Evolutionary conservation across 2,888 invertebrate genomes (phyloP), one percentile per base, ranked within the genome.

Genomic region (Oscheius sp.): DNA sequence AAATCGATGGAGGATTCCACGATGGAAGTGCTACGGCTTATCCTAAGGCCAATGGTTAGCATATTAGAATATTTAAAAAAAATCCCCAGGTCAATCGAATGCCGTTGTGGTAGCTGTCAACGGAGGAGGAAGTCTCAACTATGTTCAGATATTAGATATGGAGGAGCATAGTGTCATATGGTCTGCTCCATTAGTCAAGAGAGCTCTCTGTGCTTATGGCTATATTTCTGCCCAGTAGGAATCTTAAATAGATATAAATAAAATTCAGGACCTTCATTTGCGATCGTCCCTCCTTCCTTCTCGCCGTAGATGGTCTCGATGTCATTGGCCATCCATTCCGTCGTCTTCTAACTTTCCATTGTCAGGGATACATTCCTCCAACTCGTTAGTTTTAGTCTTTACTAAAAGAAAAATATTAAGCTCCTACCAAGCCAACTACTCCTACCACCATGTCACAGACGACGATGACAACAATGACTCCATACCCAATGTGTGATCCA

Each of bases 281-380:
- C 51, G 57, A 70, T 30, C 44, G 67, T 4, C 68, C 71, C 12
- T 68, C 71, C 22, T 75, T 75, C 72, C 63, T 73, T 2, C 64
- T 80, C 14, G 68, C 74, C 22, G 49, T 80, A 2, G 79, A 79
- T 61, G 80, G 78, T 17, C 56, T 75, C 20, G 80, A 80, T 44
- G 65, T 44, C n/a, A 66, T 69, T 36, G 78, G 78, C n/a, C 74
- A 80, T 62, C 79, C 78, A 0, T 80, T 76, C 75, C 66, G 80
- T 33, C 67, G 79, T 14, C 68, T 74, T 4, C 71, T 65, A 61
- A 80, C 75, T 9, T 71, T 70, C 61, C 80, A 80, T 50, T 80
- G 80, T 65, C 69, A 74, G 36, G 76, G 76, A 45, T 65, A 67
- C 17, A 61, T 75, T 17, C 38, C 57, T 6, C 64, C 72, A 17